These are phyloP conservation scores for Chrysomallon squamiferum DNA, from an alignment of 1,140 invertebrate genomes.

Conservation along the genomic window DNA sequence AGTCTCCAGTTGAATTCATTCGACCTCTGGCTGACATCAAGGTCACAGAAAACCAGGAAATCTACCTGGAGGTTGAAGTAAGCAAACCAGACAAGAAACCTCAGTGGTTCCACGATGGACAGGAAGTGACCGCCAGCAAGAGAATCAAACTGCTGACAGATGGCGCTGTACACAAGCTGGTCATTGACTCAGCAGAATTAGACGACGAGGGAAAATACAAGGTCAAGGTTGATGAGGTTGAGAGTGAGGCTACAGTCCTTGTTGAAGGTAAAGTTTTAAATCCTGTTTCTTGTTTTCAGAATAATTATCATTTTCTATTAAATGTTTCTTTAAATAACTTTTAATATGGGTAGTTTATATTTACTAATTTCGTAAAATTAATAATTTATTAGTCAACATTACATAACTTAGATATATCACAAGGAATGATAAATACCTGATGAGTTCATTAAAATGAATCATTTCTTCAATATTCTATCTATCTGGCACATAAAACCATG, in stretches of 20 bases:
- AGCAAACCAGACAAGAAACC: conserved; percentile 78
- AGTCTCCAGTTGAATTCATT: conserved; percentile 47
- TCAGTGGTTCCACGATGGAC: conserved; percentile 84
- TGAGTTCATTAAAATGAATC: no score
- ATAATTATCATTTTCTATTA: no score
- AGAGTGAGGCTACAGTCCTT: conserved; percentile 24
- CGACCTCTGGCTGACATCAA: conserved; percentile 49
- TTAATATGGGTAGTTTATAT: no score
- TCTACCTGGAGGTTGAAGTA: conserved; percentile 56
- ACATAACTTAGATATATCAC: no score
- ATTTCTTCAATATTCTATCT: no score
- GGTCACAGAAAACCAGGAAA: conserved; percentile 37
- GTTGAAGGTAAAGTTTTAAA: conserved; percentile 21
- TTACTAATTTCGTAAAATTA: no score
- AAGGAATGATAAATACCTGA: no score
- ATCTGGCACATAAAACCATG: no score
- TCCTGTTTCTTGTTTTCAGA: neutral
- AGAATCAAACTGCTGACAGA: conserved; percentile 93
- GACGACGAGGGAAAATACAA: conserved; percentile 85
- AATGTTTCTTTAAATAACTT: no score
- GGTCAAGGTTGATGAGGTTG: conserved; percentile 24
- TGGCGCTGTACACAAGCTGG: conserved; percentile 68
- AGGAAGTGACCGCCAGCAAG: conserved; percentile 66
- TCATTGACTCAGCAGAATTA: conserved; percentile 75
- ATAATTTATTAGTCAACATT: no score